Conservation (phyloP, 2,888 invertebrate species). For the Panopea generosa region DNA sequence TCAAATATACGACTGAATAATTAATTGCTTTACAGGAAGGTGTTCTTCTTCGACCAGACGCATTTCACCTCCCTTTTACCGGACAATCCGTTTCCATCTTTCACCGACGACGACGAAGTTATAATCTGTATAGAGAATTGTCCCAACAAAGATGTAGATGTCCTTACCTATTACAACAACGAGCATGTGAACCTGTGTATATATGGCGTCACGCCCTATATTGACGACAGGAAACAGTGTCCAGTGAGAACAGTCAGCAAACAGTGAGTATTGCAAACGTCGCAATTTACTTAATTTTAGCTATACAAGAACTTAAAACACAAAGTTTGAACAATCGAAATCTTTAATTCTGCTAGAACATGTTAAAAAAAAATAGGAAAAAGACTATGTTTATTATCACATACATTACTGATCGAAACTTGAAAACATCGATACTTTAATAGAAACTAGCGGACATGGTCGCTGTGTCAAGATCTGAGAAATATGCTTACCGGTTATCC, state of each 20-base stretch:
- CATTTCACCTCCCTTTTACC: slow-evolving; percentile 61
- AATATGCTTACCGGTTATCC: no score
- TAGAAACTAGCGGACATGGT: no score
- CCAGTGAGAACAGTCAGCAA: slow-evolving; percentile 92
- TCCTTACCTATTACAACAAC: slow-evolving; percentile 89
- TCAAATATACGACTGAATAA: no score
- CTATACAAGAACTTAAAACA: no score
- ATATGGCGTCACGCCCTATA: slow-evolving; percentile 82
- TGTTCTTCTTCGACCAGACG: slow-evolving; percentile 70
- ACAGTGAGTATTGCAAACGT: slow-evolving; percentile 87
- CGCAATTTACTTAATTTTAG: no score
- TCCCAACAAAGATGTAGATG: slow-evolving; percentile 89
- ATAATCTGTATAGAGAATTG: slow-evolving; percentile 96
- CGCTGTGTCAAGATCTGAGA: no score
- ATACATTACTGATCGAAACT: no score
- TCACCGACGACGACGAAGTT: slow-evolving; percentile 85
- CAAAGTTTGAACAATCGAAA: no score
- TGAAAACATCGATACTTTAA: no score
- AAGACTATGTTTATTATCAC: no score
- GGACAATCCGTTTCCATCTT: slow-evolving; percentile 29
- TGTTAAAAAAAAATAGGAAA: no score
- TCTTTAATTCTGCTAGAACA: no score
- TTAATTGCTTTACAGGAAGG: slow-evolving; percentile 64
- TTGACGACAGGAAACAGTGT: slow-evolving; percentile 87
- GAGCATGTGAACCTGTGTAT: slow-evolving; percentile 91